Conservation (phyloP, 2,888 invertebrate species). For the Eupithecia tripunctaria region DNA sequence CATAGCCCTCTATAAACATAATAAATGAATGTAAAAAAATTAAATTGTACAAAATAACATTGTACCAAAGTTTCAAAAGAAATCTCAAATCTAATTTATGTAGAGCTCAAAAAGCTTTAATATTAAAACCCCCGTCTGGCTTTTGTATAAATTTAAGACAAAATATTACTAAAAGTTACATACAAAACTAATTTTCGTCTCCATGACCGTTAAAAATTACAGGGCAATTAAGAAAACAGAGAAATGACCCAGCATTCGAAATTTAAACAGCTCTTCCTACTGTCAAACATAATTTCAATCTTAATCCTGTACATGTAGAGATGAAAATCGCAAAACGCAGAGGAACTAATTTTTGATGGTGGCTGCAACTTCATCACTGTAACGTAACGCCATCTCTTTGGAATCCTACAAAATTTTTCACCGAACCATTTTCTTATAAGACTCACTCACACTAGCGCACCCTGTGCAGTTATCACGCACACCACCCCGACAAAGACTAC, state of each 20-base stretch:
- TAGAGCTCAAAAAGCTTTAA: slow-evolving; percentile 9
- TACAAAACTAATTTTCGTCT: slow-evolving; percentile 42
- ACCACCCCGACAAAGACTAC: slow-evolving; percentile 53
- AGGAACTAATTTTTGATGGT: slow-evolving; percentile 72
- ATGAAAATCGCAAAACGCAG: slow-evolving; percentile 45
- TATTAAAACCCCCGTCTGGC: slow-evolving; percentile 8
- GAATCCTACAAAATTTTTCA: slow-evolving; percentile 80
- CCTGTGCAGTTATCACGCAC: slow-evolving; percentile 57
- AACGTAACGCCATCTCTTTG: slow-evolving; percentile 83
- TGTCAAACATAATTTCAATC: slow-evolving; percentile 44
- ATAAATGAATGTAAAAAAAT: not conserved
- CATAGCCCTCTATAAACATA: not conserved
- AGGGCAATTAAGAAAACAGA: slow-evolving; percentile 45
- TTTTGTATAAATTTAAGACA: slow-evolving; percentile 27
- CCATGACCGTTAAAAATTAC: slow-evolving; percentile 42
- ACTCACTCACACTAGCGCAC: slow-evolving; percentile 63
- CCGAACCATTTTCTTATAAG: slow-evolving; percentile 83
- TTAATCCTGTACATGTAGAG: slow-evolving; percentile 41
- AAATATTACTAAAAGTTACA: slow-evolving; percentile 32
- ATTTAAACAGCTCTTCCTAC: slow-evolving; percentile 42
- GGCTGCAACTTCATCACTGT: slow-evolving; percentile 54
- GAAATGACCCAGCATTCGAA: slow-evolving; percentile 49
- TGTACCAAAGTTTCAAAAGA: not conserved
- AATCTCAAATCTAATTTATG: not conserved
- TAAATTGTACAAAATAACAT: not conserved